Conservation (phyloP, 2,113 vertebrate species). For the Xyliphius kryptos region DNA sequence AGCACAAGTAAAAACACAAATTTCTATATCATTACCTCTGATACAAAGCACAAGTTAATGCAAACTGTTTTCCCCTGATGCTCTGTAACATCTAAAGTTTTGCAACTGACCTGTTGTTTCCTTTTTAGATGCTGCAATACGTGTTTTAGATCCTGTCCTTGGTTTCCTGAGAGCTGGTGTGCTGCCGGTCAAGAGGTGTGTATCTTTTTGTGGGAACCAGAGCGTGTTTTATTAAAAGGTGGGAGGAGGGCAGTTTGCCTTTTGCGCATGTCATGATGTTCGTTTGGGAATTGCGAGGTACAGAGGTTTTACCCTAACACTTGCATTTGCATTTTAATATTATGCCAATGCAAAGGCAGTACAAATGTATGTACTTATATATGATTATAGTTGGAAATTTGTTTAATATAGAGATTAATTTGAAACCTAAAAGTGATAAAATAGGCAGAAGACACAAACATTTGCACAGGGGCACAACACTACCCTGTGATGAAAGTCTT, state of each 20-base stretch:
- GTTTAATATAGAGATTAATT: too few species aligned
- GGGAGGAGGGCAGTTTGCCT: not conserved
- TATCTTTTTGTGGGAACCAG: not conserved
- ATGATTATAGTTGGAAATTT: too few species aligned
- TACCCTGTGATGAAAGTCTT: too few species aligned
- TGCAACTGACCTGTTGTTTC: conserved; percentile 19
- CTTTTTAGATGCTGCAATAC: not conserved
- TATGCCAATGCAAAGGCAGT: too few species aligned
- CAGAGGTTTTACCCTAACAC: too few species aligned
- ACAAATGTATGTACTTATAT: too few species aligned
- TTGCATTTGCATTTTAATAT: not conserved
- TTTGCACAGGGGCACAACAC: too few species aligned
- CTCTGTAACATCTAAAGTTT: not conserved
- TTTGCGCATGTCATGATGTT: not conserved
- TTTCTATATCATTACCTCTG: too few species aligned
- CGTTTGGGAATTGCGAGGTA: not conserved
- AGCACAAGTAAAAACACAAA: too few species aligned
- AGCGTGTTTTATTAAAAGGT: conserved; percentile 7
- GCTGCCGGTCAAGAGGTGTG: not conserved
- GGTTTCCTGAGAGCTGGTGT: conserved; percentile 10
- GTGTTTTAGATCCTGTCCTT: not conserved
- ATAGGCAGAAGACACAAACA: too few species aligned
- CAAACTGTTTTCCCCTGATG: not conserved
- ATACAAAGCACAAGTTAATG: not conserved
- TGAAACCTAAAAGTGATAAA: too few species aligned